Evolutionary conservation across 2,888 invertebrate species (phyloP).

Genomic region (Luperina testacea): DNA sequence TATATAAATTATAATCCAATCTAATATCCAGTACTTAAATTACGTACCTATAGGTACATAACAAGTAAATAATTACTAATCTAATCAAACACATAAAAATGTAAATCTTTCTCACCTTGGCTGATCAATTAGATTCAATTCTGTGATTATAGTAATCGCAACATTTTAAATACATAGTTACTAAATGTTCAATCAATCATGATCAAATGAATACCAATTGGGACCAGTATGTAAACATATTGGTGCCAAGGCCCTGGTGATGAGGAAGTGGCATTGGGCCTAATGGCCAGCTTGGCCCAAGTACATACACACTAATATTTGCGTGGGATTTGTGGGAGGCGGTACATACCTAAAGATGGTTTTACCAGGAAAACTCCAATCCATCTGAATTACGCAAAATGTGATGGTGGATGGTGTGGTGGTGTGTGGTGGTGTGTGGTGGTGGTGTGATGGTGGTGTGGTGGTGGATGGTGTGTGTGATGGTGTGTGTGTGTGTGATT

Average conservation of each 20-base stretch:
- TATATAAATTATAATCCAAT: slow-evolving; percentile 31
- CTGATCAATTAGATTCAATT: slow-evolving; percentile 58
- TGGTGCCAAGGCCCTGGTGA: slow-evolving; percentile 13
- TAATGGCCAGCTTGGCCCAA: neutral
- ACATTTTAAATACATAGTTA: slow-evolving; percentile 6
- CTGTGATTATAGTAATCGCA: slow-evolving; percentile 30
- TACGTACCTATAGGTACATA: slow-evolving; percentile 2
- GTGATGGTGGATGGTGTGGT: too few relatives aligned
- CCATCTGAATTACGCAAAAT: too few relatives aligned
- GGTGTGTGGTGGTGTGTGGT: too few relatives aligned
- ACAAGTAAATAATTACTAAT: slow-evolving; percentile 14
- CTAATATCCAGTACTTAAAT: slow-evolving; percentile 15
- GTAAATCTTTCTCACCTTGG: slow-evolving; percentile 58
- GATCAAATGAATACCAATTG: slow-evolving; percentile 35
- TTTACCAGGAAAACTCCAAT: too few relatives aligned
- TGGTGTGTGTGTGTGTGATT: too few relatives aligned
- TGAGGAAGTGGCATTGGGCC: slow-evolving; percentile 28
- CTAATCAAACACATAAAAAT: slow-evolving; percentile 56
- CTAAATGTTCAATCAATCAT: slow-evolving; percentile 45
- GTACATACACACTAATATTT: neutral
- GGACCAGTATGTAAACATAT: slow-evolving; percentile 26
- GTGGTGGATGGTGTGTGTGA: too few relatives aligned
- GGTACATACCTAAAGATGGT: too few relatives aligned
- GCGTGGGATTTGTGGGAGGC: too few relatives aligned
- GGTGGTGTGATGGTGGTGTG: too few relatives aligned